Percentiles rank a stretch among this genome's conserved stretches.
phyloP scores from a whole-genome alignment of 2,113 vertebrate species.

The Amphiprion ocellaris region DNA sequence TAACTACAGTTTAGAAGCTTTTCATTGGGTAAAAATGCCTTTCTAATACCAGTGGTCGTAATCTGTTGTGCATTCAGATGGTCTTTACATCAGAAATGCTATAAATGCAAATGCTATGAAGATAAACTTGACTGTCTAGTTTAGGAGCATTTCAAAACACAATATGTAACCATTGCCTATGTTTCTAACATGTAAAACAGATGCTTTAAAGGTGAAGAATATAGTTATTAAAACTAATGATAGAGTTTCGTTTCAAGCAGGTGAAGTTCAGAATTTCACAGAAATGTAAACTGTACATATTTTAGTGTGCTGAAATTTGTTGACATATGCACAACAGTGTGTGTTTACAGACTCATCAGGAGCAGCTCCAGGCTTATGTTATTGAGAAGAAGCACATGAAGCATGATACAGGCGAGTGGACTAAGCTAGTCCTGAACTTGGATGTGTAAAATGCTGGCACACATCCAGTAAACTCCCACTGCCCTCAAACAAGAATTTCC shows the following conservation, averaged over 20 bases:
- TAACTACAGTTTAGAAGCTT: constrained; percentile 19
- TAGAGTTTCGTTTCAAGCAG: background rate
- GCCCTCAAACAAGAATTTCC: constrained; percentile 45
- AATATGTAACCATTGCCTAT: no score
- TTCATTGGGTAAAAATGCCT: background rate
- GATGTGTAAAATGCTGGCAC: constrained; percentile 44
- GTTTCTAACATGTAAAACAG: no score
- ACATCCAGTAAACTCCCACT: constrained; percentile 29
- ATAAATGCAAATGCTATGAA: background rate
- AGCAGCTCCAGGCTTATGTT: constrained; percentile 4
- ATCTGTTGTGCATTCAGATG: background rate
- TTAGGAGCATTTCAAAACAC: constrained; percentile 9
- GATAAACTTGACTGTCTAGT: constrained; percentile 10
- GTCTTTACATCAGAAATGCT: background rate
- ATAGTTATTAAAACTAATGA: background rate
- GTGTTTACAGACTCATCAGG: constrained; percentile 19
- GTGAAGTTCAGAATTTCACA: background rate
- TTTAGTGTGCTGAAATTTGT: background rate
- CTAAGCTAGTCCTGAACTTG: constrained; percentile 21
- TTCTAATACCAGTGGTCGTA: background rate
- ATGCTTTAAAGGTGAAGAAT: background rate
- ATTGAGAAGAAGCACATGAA: background rate
- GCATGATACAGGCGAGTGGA: constrained; percentile 12
- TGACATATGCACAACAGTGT: background rate
- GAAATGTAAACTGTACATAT: background rate